phyloP scores from a whole-genome alignment of 1,140 invertebrate genomes.

The Atta cephalotes region DNA sequence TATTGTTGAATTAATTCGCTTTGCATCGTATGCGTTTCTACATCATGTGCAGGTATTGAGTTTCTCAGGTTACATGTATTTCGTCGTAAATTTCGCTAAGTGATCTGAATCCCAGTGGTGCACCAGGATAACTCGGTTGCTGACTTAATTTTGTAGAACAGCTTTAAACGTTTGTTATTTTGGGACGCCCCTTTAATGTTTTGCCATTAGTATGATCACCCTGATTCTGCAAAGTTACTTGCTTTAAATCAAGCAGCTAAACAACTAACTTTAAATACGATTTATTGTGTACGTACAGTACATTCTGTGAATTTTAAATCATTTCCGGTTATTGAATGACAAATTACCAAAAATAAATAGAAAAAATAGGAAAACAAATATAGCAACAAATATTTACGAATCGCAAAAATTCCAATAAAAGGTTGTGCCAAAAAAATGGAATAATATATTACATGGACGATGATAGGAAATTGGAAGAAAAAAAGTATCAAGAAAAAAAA shows the following conservation, averaged over 20 bases:
- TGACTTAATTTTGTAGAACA: slow-evolving; percentile 42
- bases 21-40: slow-evolving; percentile 5
- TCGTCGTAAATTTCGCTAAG: slow-evolving; percentile 55
- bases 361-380: neutral
- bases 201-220: neutral
- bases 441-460: slow-evolving; percentile 3
- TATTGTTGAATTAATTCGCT: slow-evolving; percentile 48
- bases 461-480: slow-evolving; percentile 30
- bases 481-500: slow-evolving; percentile 3
- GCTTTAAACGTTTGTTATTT: slow-evolving; percentile 51
- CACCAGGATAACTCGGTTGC: slow-evolving; percentile 58
- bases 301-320: neutral
- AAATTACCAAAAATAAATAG: neutral
- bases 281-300: neutral
- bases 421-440: neutral
- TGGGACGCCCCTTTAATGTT: slow-evolving; percentile 38
- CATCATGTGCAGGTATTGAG: slow-evolving; percentile 2
- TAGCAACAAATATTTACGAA: slow-evolving; percentile 12
- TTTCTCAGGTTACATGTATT: slow-evolving; percentile 21
- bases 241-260: neutral
- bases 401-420: neutral
- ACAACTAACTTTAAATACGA: slow-evolving; percentile 16
- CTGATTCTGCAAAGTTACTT: neutral
- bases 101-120: slow-evolving; percentile 49
- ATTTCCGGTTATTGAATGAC: neutral